These are phyloP conservation scores for Bubo scandiacus DNA, from an alignment of 2,113 vertebrate genomes.

Conservation along the genomic window DNA sequence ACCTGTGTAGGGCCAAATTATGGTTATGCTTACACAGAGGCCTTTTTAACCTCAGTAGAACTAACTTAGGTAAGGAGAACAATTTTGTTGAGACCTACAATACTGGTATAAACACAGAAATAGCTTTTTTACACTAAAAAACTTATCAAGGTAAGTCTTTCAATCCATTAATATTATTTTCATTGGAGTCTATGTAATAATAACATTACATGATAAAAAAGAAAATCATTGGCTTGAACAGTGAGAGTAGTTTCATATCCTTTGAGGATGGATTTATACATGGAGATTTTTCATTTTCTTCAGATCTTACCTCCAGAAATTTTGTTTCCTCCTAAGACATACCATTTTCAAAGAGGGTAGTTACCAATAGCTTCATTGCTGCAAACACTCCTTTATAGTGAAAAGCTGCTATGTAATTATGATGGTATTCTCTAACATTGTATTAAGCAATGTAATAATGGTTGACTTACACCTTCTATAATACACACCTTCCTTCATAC, in stretches of 20 bases:
- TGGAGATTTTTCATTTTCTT: neutral
- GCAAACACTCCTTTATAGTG: neutral
- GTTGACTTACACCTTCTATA: neutral
- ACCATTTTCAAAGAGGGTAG: neutral
- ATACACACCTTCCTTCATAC: neutral
- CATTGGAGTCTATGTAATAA: neutral
- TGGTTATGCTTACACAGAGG: neutral
- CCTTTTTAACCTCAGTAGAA: neutral
- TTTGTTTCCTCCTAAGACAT: neutral
- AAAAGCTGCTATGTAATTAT: neutral
- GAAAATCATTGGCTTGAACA: neutral
- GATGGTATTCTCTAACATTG: neutral
- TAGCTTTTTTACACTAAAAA: neutral
- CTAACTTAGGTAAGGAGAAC: neutral
- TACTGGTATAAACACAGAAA: neutral
- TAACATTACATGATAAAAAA: neutral
- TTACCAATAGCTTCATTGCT: neutral
- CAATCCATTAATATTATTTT: neutral
- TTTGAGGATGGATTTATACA: neutral
- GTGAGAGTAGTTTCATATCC: neutral
- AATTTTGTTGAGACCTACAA: neutral
- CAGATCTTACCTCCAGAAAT: neutral
- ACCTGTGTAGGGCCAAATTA: rapidly evolving
- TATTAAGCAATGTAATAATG: neutral
- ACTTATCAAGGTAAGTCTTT: neutral